Evolutionary conservation across 1,140 invertebrate genomes (phyloP).

Genomic region (Asobara japonica): DNA sequence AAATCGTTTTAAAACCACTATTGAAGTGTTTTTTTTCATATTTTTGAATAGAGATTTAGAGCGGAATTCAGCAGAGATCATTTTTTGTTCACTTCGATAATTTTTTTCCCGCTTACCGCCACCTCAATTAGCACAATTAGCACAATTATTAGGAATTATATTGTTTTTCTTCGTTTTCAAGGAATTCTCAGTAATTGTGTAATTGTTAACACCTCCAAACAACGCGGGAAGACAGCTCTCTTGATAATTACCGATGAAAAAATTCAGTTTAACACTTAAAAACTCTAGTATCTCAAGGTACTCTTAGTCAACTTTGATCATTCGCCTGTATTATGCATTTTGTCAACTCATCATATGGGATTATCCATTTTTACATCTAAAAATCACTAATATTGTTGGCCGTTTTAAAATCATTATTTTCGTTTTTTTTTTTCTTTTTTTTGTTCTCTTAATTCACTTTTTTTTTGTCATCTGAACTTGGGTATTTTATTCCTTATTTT

Average conservation of each 20-base stretch:
- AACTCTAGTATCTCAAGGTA: constrained; percentile 25
- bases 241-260: constrained; percentile 1
- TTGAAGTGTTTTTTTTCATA: too few species aligned
- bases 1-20: too few species aligned
- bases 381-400: constrained; percentile 8
- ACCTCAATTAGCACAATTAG: too few species aligned
- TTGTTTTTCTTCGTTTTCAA: background rate
- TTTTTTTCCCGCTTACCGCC: too few species aligned
- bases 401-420: background rate
- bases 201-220: background rate
- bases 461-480: constrained; percentile 27
- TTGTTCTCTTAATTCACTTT: background rate
- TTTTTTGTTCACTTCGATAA: too few species aligned
- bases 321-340: constrained; percentile 11
- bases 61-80: too few species aligned
- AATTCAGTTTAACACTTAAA: background rate
- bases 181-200: background rate
- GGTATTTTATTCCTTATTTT: constrained; percentile 11
- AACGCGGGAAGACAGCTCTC: background rate
- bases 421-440: too few species aligned
- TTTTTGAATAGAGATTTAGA: too few species aligned
- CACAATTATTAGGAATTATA: background rate
- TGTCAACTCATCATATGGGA: constrained; percentile 4
- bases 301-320: constrained; percentile 33
- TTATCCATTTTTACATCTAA: background rate